These are phyloP conservation scores for Esox masquinongy DNA, from an alignment of 2,797 vertebrate species.

Conservation along the genomic window DNA sequence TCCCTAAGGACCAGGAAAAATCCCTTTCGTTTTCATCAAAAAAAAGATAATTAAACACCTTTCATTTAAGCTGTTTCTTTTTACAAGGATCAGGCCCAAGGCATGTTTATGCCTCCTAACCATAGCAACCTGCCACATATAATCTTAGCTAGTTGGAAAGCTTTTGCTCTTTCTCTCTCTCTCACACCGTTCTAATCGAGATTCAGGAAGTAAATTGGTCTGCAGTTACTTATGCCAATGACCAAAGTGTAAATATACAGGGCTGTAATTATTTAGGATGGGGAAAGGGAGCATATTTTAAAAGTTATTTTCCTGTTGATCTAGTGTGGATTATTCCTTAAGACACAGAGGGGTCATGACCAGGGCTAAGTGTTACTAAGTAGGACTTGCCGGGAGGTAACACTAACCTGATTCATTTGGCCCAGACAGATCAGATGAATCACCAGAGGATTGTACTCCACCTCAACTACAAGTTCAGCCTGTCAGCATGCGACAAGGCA, in stretches of 20 bases:
- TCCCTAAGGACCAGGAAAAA: slow-evolving; percentile 35
- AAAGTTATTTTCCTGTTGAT: slow-evolving; percentile 54
- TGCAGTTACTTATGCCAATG: slow-evolving; percentile 63
- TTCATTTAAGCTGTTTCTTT: slow-evolving; percentile 17
- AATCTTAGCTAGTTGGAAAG: slow-evolving; percentile 12
- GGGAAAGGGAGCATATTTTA: slow-evolving; percentile 32
- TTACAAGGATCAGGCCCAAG: not conserved
- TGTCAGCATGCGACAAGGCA: slow-evolving; percentile 56
- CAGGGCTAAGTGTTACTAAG: slow-evolving; percentile 52
- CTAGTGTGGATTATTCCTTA: slow-evolving; percentile 51
- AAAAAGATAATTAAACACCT: slow-evolving; percentile 18
- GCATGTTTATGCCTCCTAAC: slow-evolving; percentile 30
- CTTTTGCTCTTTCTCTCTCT: not conserved
- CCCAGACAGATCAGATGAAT: slow-evolving; percentile 54
- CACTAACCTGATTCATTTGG: slow-evolving; percentile 65
- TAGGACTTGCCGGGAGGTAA: slow-evolving; percentile 52
- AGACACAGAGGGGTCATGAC: slow-evolving; percentile 53
- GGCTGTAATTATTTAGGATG: slow-evolving; percentile 60
- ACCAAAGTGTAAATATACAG: slow-evolving; percentile 33
- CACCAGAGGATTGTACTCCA: slow-evolving; percentile 57
- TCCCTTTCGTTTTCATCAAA: slow-evolving; percentile 28
- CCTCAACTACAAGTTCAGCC: slow-evolving; percentile 64
- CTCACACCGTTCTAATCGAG: not conserved
- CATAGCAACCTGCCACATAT: slow-evolving; percentile 27
- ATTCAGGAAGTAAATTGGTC: slow-evolving; percentile 17